Conservation (phyloP, 2,113 vertebrate species). For the Gnathonemus longibarbis region DNA sequence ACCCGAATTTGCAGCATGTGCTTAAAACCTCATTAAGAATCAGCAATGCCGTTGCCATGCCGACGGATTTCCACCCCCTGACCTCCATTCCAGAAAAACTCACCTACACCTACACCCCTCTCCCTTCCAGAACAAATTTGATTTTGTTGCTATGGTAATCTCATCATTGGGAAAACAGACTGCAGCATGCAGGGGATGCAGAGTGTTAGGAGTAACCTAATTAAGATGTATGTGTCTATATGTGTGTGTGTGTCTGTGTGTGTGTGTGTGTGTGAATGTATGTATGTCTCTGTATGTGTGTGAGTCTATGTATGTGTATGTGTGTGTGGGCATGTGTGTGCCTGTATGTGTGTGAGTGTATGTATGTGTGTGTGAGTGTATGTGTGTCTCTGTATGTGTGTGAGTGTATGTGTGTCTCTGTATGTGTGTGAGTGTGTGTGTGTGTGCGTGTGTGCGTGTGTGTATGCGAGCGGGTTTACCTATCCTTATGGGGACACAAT, state of each 20-base stretch:
- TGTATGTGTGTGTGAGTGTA: neutral
- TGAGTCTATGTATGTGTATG: neutral
- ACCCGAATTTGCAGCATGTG: neutral
- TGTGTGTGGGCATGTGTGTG: neutral
- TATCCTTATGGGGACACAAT: too few species aligned
- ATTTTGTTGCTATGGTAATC: neutral
- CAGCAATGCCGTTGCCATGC: constrained; percentile 17
- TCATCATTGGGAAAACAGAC: neutral
- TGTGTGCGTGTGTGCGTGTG: neutral
- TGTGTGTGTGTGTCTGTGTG: neutral
- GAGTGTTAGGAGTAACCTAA: neutral
- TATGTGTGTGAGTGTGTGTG: neutral
- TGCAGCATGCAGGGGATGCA: neutral
- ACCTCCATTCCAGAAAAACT: neutral
- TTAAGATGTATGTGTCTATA: neutral
- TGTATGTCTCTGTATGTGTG: neutral
- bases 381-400: neutral
- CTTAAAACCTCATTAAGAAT: neutral
- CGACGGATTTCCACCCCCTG: neutral
- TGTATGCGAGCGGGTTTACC: too few species aligned
- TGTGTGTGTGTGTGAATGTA: neutral
- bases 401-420: neutral
- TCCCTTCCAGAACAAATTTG: neutral
- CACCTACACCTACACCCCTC: neutral
- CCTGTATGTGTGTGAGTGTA: neutral